Conservation (phyloP, 2,888 invertebrate species). For the Rhabditoides inermis region DNA sequence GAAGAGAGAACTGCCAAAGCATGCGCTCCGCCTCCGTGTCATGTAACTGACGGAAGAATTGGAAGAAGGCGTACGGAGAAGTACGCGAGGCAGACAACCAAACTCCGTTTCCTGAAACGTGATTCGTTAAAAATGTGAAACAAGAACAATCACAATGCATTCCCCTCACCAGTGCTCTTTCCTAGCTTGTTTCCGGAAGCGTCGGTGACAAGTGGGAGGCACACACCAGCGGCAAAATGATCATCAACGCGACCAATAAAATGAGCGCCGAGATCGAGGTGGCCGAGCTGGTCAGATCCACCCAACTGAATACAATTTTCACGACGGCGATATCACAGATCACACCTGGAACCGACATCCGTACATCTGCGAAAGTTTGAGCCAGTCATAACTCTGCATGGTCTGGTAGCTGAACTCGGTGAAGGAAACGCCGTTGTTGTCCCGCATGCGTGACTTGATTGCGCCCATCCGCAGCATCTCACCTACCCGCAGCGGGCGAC, state of each 20-base stretch:
- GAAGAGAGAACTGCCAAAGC: no score
- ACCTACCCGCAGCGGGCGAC: conserved; percentile 78
- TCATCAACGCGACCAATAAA: conserved; percentile 68
- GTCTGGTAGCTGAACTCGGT: conserved; percentile 92
- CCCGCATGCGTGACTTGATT: conserved; percentile 31
- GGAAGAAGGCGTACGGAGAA: conserved; percentile 79
- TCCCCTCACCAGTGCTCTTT: no score
- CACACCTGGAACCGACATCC: conserved; percentile 63
- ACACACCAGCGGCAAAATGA: conserved; percentile 58
- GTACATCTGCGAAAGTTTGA: conserved; percentile 68
- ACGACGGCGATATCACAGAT: no score
- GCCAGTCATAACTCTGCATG: conserved; percentile 92
- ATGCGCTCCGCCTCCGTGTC: conserved; percentile 80
- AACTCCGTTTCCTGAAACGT: conserved; percentile 4
- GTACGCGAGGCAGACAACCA: conserved; percentile 64
- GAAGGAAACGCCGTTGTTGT: conserved; percentile 72
- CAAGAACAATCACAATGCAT: no score
- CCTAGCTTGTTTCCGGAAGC: conserved; percentile 90
- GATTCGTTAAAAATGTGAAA: no score
- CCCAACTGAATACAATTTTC: conserved; percentile 73
- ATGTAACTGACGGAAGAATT: conserved; percentile 71
- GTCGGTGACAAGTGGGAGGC: conserved; percentile 80
- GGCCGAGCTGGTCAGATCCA: conserved; percentile 89
- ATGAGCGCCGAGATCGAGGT: conserved; percentile 71
- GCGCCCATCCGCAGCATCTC: conserved; percentile 67